Conservation (phyloP, 1,140 invertebrate species). For the Drosophila subpulchrella region DNA sequence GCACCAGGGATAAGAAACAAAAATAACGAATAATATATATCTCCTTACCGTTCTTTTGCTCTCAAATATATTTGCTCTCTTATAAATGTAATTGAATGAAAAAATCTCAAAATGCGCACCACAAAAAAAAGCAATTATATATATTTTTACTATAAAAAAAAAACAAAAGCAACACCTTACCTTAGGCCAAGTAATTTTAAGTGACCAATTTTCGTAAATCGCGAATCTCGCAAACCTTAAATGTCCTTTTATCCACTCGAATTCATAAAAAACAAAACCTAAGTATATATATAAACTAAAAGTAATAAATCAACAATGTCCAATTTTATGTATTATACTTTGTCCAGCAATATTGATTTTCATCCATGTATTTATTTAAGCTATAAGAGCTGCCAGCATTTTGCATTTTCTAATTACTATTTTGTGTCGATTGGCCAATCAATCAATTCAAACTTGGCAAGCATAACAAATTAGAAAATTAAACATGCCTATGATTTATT, state of each 20-base stretch:
- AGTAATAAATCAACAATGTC: constrained; percentile 6
- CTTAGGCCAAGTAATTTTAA: constrained; percentile 66
- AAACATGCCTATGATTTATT: constrained; percentile 49
- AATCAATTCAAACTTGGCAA: constrained; percentile 44
- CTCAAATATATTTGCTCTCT: constrained; percentile 41
- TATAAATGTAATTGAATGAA: constrained; percentile 9
- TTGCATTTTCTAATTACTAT: constrained; percentile 65
- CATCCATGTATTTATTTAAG: constrained; percentile 62
- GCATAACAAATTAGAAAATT: constrained; percentile 47
- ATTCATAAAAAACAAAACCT: constrained; percentile 4
- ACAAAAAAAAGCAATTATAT: constrained; percentile 14
- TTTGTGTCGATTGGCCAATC: constrained; percentile 38
- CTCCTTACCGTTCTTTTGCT: constrained; percentile 33
- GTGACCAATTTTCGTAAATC: constrained; percentile 41
- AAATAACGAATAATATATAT: constrained; percentile 15
- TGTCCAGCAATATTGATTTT: constrained; percentile 36
- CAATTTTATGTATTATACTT: constrained; percentile 41
- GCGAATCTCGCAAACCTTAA: constrained; percentile 26
- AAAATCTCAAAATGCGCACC: constrained; percentile 66
- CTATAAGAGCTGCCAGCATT: constrained; percentile 70
- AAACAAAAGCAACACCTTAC: constrained; percentile 39
- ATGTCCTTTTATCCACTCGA: constrained; percentile 7
- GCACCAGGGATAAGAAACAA: constrained; percentile 41
- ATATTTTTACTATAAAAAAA: constrained; percentile 16
- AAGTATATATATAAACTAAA: background rate